phyloP scores from a whole-genome alignment of 2,113 vertebrate species.

The Sus scrofa region DNA sequence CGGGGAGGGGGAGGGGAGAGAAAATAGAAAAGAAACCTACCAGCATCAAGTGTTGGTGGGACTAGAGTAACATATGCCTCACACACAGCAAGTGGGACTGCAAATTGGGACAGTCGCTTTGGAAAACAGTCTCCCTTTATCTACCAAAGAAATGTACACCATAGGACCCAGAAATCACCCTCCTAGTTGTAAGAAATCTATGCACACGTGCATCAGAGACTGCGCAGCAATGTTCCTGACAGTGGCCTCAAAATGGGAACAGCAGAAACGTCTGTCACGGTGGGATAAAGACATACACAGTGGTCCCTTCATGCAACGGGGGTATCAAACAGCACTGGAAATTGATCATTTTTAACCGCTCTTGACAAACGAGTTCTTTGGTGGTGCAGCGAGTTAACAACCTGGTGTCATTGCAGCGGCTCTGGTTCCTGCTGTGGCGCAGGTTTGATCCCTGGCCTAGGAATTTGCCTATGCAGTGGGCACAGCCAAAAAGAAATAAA shows the following conservation, averaged over 20 bases:
- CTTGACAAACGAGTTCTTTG: too few relatives aligned
- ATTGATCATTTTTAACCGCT: background rate
- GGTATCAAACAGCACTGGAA: constrained; percentile 23
- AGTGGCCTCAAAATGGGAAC: background rate
- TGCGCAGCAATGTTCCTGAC: background rate
- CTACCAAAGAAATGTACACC: background rate
- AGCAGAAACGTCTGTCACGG: background rate
- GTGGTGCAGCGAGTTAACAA: too few relatives aligned
- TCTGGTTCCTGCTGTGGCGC: too few relatives aligned
- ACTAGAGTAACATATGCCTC: too few relatives aligned
- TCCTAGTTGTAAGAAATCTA: background rate
- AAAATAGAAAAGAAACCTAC: background rate
- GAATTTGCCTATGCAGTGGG: too few relatives aligned
- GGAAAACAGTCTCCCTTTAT: background rate
- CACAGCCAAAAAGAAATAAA: too few relatives aligned
- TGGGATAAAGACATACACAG: background rate
- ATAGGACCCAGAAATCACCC: background rate
- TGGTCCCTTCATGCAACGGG: background rate
- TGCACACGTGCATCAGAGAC: background rate
- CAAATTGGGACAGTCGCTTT: background rate
- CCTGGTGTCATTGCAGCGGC: too few relatives aligned
- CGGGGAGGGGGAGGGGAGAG: background rate
- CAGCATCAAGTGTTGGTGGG: background rate
- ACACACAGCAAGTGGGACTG: background rate
- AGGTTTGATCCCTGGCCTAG: too few relatives aligned